These are phyloP conservation scores for Stercorarius parasiticus DNA, from an alignment of 2,113 vertebrate species.

Conservation along the genomic window DNA sequence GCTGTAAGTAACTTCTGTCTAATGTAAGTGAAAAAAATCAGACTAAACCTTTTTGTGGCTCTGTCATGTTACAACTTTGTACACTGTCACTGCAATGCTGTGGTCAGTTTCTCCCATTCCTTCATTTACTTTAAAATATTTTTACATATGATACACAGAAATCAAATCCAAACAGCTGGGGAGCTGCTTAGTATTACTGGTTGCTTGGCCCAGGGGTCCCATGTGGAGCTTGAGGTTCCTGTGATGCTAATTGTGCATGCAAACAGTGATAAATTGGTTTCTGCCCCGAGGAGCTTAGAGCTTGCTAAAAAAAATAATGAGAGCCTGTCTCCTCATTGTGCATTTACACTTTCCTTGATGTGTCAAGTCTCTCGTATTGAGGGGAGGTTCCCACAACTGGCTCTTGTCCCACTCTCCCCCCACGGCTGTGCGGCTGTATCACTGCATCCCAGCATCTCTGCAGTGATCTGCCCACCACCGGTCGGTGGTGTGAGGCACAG, in stretches of 20 bases:
- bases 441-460: not conserved
- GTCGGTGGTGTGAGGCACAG: fast-evolving
- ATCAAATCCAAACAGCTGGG: not conserved
- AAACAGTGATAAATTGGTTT: not conserved
- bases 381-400: not conserved
- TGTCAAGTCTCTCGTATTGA: not conserved
- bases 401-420: not conserved
- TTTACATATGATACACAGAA: not conserved
- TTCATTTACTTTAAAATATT: not conserved
- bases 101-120: not conserved
- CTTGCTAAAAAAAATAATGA: not conserved
- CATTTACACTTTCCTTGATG: not conserved
- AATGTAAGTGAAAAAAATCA: not conserved
- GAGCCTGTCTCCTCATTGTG: not conserved
- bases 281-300: not conserved
- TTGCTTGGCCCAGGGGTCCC: not conserved
- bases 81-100: not conserved
- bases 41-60: not conserved
- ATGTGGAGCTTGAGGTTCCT: not conserved
- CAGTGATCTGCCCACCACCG: fast-evolving
- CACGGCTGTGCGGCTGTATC: fast-evolving
- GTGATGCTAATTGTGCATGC: not conserved
- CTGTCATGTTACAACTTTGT: not conserved
- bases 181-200: not conserved
- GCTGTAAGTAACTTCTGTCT: not conserved